Conservation (phyloP, 2,888 invertebrate species). For the Euclidia mi region DNA sequence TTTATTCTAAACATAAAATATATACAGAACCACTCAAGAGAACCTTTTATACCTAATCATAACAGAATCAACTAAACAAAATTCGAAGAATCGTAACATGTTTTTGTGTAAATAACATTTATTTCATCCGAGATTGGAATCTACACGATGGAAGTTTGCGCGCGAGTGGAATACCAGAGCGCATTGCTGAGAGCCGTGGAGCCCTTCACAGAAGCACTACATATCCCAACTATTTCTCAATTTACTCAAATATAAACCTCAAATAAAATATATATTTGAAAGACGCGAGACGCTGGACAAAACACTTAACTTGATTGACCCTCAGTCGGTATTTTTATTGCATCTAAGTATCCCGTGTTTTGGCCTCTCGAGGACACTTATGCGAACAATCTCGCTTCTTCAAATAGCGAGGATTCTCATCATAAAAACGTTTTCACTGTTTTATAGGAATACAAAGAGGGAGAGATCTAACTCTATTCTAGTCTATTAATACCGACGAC, state of each 20-base stretch:
- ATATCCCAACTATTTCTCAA: conserved; percentile 76
- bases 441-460: conserved; percentile 49
- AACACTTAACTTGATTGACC: conserved; percentile 86
- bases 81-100: conserved; percentile 33
- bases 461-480: conserved; percentile 40
- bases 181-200: conserved; percentile 20
- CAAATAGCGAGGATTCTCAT: conserved; percentile 59
- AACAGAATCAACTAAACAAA: background rate
- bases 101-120: conserved; percentile 45
- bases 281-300: conserved; percentile 71
- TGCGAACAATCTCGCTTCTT: conserved; percentile 61
- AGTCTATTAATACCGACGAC: conserved; percentile 47
- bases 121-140: conserved; percentile 49
- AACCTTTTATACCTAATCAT: background rate
- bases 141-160: conserved; percentile 32
- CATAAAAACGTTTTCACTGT: conserved; percentile 58
- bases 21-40: too few species aligned
- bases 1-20: too few species aligned
- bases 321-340: conserved; percentile 82
- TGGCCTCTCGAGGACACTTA: conserved; percentile 65
- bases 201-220: conserved; percentile 21
- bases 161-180: conserved; percentile 40
- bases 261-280: conserved; percentile 73
- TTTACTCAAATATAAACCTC: conserved; percentile 75
- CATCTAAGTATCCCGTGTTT: conserved; percentile 65